phyloP scores from a whole-genome alignment of 1,140 invertebrate genomes.

The Drosophila fuyamai region DNA sequence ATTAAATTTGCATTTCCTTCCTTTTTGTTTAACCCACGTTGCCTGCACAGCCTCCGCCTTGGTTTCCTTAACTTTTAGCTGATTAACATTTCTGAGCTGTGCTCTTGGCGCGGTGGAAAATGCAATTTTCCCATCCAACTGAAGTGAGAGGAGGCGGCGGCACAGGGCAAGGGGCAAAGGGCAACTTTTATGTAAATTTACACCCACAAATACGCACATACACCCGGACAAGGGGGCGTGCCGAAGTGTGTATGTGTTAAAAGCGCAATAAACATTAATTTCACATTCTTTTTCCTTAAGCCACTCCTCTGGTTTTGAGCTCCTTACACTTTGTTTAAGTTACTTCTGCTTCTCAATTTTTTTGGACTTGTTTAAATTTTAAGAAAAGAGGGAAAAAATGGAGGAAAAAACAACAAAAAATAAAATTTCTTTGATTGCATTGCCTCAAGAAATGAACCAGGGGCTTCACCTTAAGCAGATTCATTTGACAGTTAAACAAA shows the following conservation, averaged over 20 bases:
- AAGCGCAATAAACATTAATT: constrained; percentile 82
- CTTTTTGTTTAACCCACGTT: constrained; percentile 48
- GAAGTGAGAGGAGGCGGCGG: constrained; percentile 38
- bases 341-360: constrained; percentile 8
- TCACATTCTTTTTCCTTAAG: constrained; percentile 52
- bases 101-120: constrained; percentile 53
- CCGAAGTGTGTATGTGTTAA: constrained; percentile 78
- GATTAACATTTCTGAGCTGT: constrained; percentile 73
- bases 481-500: neutral
- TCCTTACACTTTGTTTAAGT: constrained; percentile 37
- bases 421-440: neutral
- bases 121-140: constrained; percentile 67
- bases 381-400: constrained; percentile 12
- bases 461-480: neutral
- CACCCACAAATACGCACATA: constrained; percentile 35
- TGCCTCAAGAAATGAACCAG: neutral
- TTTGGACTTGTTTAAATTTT: constrained; percentile 62
- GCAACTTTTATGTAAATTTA: constrained; percentile 79
- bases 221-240: constrained; percentile 29
- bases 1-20: constrained; percentile 82
- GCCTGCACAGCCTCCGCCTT: constrained; percentile 22
- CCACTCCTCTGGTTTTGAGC: constrained; percentile 17
- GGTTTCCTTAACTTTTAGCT: constrained; percentile 74
- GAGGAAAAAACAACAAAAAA: neutral
- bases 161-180: constrained; percentile 51